A percentile compares a stretch with the other conserved stretches of the same genome.
phyloP scores from a whole-genome alignment of 2,888 invertebrate genomes.

The Sesamia inferens region DNA sequence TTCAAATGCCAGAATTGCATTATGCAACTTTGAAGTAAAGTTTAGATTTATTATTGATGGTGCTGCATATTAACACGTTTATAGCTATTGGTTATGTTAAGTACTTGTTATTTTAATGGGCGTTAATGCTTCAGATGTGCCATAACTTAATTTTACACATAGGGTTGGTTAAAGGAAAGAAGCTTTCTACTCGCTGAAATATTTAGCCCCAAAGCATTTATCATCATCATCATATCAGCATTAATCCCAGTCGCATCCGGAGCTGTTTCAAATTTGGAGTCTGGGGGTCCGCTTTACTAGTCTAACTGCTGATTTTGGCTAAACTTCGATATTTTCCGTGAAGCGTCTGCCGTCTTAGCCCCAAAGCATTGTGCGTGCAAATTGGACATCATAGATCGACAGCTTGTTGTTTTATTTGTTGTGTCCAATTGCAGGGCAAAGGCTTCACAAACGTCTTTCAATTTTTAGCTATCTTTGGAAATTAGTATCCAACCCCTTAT shows the following conservation, averaged over 20 bases:
- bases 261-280: too few relatives aligned
- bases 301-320: too few relatives aligned
- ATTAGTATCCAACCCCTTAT: background rate
- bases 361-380: too few relatives aligned
- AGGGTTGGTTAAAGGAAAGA: background rate
- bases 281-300: too few relatives aligned
- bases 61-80: slow-evolving; percentile 26
- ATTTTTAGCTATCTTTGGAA: background rate
- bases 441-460: background rate
- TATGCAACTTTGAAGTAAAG: slow-evolving; percentile 39
- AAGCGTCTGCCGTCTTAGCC: too few relatives aligned
- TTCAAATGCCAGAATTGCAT: slow-evolving; percentile 35
- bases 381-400: background rate
- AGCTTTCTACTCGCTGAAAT: background rate
- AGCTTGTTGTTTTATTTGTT: background rate
- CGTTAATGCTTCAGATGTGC: background rate
- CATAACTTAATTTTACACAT: background rate
- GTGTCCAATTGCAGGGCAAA: background rate
- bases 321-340: too few relatives aligned
- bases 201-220: background rate
- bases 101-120: slow-evolving; percentile 3
- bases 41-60: slow-evolving; percentile 24
- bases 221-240: background rate
- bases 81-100: slow-evolving; percentile 30
- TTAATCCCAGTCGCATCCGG: background rate